phyloP scores from a whole-genome alignment of 1,140 invertebrate species.

The Formica exsecta region DNA sequence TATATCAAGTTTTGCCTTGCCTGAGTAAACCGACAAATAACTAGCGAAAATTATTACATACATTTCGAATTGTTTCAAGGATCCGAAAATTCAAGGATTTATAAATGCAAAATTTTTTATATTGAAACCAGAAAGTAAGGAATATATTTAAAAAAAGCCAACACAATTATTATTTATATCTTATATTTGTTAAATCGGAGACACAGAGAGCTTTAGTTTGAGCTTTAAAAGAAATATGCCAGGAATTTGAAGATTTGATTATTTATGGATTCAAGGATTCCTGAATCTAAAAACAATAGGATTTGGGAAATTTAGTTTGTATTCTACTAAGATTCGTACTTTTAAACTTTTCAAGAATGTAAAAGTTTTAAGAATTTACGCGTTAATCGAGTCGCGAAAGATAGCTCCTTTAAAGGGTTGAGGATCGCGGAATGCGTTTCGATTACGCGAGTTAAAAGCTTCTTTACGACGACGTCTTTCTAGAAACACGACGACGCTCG shows the following conservation, averaged over 20 bases:
- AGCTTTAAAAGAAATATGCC: background rate
- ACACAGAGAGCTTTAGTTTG: background rate
- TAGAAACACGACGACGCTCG: constrained; percentile 26
- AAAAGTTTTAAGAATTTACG: background rate
- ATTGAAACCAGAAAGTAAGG: background rate
- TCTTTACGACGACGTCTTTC: constrained; percentile 3
- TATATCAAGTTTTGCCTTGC: constrained; percentile 5
- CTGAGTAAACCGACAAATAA: background rate
- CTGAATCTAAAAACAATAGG: background rate
- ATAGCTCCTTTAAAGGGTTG: background rate
- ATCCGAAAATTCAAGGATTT: background rate
- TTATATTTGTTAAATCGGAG: background rate
- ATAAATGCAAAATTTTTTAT: background rate
- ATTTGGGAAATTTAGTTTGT: background rate
- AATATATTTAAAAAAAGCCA: background rate
- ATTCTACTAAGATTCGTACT: background rate
- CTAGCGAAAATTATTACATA: background rate
- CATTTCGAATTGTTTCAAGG: background rate
- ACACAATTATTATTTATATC: background rate
- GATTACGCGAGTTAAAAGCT: constrained; percentile 14
- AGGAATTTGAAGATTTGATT: background rate
- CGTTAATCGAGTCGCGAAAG: background rate
- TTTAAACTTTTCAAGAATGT: background rate
- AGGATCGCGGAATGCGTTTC: background rate
- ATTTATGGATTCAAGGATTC: background rate